These are phyloP conservation scores for Heliocidaris tuberculata DNA, from an alignment of 35 echinoderm and acorn worm species.

Conservation along the genomic window DNA sequence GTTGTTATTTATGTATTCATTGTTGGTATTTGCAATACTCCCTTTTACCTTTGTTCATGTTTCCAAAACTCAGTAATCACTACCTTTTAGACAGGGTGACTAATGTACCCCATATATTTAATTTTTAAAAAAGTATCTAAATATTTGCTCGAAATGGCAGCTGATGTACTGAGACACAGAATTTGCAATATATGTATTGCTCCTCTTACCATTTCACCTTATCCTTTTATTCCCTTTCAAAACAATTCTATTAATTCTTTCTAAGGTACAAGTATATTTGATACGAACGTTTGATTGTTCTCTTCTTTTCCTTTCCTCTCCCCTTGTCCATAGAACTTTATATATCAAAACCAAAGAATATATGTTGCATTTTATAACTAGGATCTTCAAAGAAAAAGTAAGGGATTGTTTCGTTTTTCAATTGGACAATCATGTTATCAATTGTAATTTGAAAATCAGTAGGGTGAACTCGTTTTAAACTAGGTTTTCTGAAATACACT, in stretches of 20 bases:
- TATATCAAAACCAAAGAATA: constrained; percentile 19
- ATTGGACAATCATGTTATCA: constrained; percentile 12
- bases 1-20: background rate
- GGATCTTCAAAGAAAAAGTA: background rate
- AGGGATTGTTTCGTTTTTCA: background rate
- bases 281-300: background rate
- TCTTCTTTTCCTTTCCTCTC: background rate
- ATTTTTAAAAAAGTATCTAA: background rate
- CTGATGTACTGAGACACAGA: background rate
- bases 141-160: background rate
- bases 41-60: background rate
- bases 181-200: background rate
- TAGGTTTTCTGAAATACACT: background rate
- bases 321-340: background rate
- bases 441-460: background rate
- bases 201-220: background rate
- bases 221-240: background rate
- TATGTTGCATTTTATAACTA: background rate
- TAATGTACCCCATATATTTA: background rate
- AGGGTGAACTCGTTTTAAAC: background rate
- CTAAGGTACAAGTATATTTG: background rate
- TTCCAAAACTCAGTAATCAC: background rate
- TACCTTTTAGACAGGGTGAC: background rate
- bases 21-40: background rate
- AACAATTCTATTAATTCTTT: background rate